Conservation (phyloP, 2,888 invertebrate species). For the Dryomyza anilis region DNA sequence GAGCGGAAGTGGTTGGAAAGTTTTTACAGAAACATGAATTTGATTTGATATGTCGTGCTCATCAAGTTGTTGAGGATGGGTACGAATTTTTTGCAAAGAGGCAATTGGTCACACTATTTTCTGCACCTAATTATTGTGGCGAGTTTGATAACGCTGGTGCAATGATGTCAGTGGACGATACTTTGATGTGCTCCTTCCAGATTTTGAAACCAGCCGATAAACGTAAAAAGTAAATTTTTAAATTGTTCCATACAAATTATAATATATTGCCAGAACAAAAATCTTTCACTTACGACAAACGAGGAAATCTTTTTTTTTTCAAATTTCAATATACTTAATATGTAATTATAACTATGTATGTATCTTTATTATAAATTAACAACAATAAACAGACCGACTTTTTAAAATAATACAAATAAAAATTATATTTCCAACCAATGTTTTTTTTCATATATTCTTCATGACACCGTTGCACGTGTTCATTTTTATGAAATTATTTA, state of each 20-base stretch:
- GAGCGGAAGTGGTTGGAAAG: conserved; percentile 97
- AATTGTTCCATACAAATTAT: conserved; percentile 33
- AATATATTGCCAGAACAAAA: conserved; percentile 26
- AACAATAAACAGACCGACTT: conserved; percentile 29
- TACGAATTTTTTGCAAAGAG: conserved; percentile 98
- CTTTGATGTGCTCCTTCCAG: conserved; percentile 99
- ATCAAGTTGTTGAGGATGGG: conserved; percentile 99
- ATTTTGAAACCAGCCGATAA: conserved; percentile 98
- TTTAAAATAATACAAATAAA: conserved; percentile 27
- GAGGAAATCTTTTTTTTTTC: conserved; percentile 24
- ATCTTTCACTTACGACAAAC: conserved; percentile 19
- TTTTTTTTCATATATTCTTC: too few relatives aligned
- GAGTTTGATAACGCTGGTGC: conserved; percentile 88
- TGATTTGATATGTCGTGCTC: conserved; percentile 99
- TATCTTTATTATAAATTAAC: conserved; percentile 27
- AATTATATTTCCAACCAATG: too few relatives aligned
- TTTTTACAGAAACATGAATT: conserved; percentile 99
- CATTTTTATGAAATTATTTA: too few relatives aligned
- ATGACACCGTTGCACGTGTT: too few relatives aligned
- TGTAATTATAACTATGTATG: conserved; percentile 28
- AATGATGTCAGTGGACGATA: conserved; percentile 99
- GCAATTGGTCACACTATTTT: conserved; percentile 90
- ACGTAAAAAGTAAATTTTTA: conserved; percentile 71
- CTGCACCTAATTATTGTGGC: conserved; percentile 95
- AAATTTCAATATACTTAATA: conserved; percentile 32